These are phyloP conservation scores for Clistopyga incitator DNA, from an alignment of 2,888 invertebrate genomes.

Conservation along the genomic window DNA sequence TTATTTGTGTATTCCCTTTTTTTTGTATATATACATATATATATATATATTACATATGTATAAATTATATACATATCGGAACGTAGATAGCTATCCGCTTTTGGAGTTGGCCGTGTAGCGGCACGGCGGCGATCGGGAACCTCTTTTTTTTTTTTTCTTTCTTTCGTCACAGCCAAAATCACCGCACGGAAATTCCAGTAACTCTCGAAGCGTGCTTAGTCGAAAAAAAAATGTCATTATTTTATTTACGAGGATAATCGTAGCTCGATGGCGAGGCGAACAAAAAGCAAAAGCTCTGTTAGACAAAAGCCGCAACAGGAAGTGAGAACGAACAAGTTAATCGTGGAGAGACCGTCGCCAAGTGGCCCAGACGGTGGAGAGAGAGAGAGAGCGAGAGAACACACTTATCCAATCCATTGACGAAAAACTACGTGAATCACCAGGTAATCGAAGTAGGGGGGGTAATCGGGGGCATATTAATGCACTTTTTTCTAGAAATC, in stretches of 20 bases:
- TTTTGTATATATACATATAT: conserved; percentile 8
- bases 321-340: conserved; percentile 5
- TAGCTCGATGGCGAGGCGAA: conserved; percentile 8
- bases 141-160: conserved; percentile 27
- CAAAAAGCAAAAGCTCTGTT: not conserved
- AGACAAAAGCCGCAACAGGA: conserved; percentile 7
- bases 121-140: conserved; percentile 37
- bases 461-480: conserved; percentile 61
- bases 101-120: conserved; percentile 56
- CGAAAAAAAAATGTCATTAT: conserved; percentile 49
- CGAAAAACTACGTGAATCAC: conserved; percentile 49
- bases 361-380: conserved; percentile 27
- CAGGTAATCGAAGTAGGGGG: conserved; percentile 64
- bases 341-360: not conserved
- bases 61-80: conserved; percentile 37
- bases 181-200: conserved; percentile 61
- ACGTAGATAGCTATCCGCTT: conserved; percentile 56
- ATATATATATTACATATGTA: conserved; percentile 18
- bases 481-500: conserved; percentile 65
- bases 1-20: conserved; percentile 43
- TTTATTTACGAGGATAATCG: conserved; percentile 47
- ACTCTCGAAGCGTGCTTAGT: conserved; percentile 53
- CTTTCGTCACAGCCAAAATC: conserved; percentile 59
- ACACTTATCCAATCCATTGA: conserved; percentile 32
- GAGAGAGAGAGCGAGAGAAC: not conserved